Percentiles rank a stretch among this genome's conserved stretches.
phyloP scores from a whole-genome alignment of 2,113 vertebrate species.

The Ptychochromis oligacanthus region DNA sequence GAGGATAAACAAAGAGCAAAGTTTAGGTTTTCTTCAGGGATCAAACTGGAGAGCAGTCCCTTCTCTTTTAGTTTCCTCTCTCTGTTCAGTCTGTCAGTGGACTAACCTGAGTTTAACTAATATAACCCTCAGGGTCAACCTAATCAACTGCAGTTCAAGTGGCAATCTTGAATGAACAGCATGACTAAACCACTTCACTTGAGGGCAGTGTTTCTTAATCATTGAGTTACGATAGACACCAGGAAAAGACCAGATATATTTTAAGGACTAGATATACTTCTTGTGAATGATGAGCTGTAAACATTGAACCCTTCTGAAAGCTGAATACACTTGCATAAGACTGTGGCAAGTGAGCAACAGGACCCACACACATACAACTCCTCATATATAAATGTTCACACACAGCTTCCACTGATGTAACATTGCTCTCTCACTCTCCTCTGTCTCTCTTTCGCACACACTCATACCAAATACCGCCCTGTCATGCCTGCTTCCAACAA shows the following conservation, averaged over 20 bases:
- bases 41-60: neutral
- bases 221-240: neutral
- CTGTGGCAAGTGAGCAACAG: neutral
- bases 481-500: constrained; percentile 63
- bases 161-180: constrained; percentile 28
- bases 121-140: constrained; percentile 30
- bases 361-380: neutral
- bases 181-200: constrained; percentile 49
- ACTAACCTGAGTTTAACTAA: constrained; percentile 34
- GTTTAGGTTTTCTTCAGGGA: constrained; percentile 37
- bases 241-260: neutral
- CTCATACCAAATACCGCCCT: constrained; percentile 45
- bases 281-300: constrained; percentile 26
- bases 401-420: constrained; percentile 6
- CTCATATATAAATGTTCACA: neutral
- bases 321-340: neutral
- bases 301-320: neutral
- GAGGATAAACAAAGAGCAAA: constrained; percentile 28
- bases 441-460: constrained; percentile 12
- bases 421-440: neutral
- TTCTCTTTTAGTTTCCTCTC: constrained; percentile 26
- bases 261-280: neutral
- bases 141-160: constrained; percentile 28
- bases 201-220: constrained; percentile 64
- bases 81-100: constrained; percentile 28